A percentile compares a stretch with the other conserved stretches of the same genome.
These are phyloP conservation scores for Cheilosia urbana DNA, from an alignment of 2,888 invertebrate species.

Conservation along the genomic window DNA sequence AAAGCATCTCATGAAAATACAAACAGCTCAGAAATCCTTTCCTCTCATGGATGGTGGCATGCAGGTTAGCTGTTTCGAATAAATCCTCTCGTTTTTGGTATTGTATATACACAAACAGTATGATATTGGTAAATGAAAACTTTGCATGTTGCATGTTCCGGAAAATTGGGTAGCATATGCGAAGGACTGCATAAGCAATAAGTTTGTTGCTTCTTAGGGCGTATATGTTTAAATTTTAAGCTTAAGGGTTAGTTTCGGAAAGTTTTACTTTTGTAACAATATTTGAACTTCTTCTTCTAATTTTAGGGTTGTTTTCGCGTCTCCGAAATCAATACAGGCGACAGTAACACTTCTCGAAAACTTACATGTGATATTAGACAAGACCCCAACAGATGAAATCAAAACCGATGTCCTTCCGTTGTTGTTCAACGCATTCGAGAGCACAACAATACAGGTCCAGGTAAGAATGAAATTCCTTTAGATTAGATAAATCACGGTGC, in stretches of 20 bases:
- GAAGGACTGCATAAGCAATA: slow-evolving; percentile 38
- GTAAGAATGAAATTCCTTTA: slow-evolving; percentile 84
- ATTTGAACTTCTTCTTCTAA: slow-evolving; percentile 1
- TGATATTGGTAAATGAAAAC: slow-evolving; percentile 28
- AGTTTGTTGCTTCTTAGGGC: neutral
- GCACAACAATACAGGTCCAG: slow-evolving; percentile 95
- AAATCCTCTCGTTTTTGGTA: neutral
- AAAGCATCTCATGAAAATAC: slow-evolving; percentile 1
- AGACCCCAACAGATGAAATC: slow-evolving; percentile 92
- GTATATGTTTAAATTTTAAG: neutral
- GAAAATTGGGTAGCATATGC: slow-evolving; percentile 27
- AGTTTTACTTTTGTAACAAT: neutral
- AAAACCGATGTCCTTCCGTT: slow-evolving; percentile 93
- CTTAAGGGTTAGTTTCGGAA: neutral
- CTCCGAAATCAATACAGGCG: slow-evolving; percentile 92
- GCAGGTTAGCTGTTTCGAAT: neutral
- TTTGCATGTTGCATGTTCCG: slow-evolving; percentile 30
- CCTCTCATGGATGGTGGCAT: slow-evolving; percentile 6
- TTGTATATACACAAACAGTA: neutral
- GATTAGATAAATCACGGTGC: too few species aligned
- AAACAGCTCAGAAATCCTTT: slow-evolving; percentile 22
- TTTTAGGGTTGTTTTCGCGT: slow-evolving; percentile 89
- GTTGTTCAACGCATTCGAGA: slow-evolving; percentile 94
- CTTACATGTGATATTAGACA: slow-evolving; percentile 93
- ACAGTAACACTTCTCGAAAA: slow-evolving; percentile 95